A percentile compares a stretch with the other conserved stretches of the same genome.
Conservation (phyloP, 2,113 vertebrate genomes). For the Tragelaphus strepsiceros region DNA sequence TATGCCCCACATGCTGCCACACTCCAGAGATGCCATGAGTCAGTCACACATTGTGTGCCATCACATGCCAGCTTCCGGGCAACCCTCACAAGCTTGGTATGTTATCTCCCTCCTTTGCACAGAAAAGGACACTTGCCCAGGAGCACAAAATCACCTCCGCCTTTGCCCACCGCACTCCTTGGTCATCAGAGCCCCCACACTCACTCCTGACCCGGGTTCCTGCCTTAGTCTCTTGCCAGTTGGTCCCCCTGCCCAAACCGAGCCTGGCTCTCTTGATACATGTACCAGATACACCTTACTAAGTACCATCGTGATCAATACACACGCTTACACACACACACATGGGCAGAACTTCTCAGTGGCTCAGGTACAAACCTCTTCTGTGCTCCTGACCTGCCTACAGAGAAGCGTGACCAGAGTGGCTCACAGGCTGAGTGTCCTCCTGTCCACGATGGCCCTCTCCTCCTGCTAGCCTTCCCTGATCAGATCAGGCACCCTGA, state of each 20-base stretch:
- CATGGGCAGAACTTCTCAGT: background rate
- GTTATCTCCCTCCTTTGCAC: background rate
- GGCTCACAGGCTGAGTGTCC: background rate
- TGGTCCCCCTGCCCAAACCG: background rate
- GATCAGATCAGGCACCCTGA: background rate
- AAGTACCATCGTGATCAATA: too few relatives aligned
- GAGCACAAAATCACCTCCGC: background rate
- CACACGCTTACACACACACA: background rate
- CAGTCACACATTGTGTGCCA: rapidly evolving
- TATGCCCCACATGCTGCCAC: background rate
- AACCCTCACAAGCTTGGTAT: rapidly evolving
- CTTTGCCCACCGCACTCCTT: background rate
- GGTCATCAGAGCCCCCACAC: background rate
- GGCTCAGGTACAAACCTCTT: background rate
- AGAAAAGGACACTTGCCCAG: background rate
- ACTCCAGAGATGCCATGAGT: background rate
- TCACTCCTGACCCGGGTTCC: background rate
- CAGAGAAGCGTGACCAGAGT: background rate
- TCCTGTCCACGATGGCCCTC: background rate
- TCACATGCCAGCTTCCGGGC: background rate
- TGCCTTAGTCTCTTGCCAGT: background rate
- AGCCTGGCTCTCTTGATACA: background rate
- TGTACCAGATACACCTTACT: too few relatives aligned
- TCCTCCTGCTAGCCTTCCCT: background rate
- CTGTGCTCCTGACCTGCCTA: background rate